Evolutionary conservation across 2,888 invertebrate genomes (phyloP).

Genomic region (Limnephilus auricula): DNA sequence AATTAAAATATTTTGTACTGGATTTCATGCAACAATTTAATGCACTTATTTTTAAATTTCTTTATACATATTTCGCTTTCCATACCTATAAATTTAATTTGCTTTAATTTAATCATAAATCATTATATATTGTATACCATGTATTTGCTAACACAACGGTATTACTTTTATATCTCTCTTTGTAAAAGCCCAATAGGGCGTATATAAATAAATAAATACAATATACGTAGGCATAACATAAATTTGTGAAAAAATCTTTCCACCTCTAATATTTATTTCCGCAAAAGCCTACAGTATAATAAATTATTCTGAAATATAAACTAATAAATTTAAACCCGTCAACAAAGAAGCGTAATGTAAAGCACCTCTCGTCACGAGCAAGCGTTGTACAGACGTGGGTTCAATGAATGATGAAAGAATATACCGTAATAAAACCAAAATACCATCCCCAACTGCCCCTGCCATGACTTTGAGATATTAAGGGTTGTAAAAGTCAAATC

Average conservation of each 20-base stretch:
- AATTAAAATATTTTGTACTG: too few species aligned
- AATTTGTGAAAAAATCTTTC: neutral
- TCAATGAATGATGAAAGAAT: constrained; percentile 2
- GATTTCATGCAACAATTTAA: too few species aligned
- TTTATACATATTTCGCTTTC: too few species aligned
- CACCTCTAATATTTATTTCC: neutral
- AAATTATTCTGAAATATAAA: neutral
- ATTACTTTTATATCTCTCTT: too few species aligned
- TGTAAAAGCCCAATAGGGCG: too few species aligned
- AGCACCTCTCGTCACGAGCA: neutral
- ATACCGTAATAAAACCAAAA: neutral
- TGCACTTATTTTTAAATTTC: too few species aligned
- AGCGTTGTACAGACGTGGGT: constrained; percentile 2
- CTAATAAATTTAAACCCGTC: neutral
- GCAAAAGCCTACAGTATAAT: neutral
- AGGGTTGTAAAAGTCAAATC: constrained; percentile 2
- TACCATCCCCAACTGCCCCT: neutral
- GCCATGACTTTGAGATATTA: neutral
- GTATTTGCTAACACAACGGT: too few species aligned
- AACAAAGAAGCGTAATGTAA: neutral
- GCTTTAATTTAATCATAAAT: too few species aligned
- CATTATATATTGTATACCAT: too few species aligned
- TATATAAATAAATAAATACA: too few species aligned
- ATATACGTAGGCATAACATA: neutral
- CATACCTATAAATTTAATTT: too few species aligned